A percentile compares a stretch with the other conserved stretches of the same genome.
These are phyloP conservation scores for Cynopterus brachyotis DNA, from an alignment of 2,113 vertebrate genomes.

Conservation along the genomic window DNA sequence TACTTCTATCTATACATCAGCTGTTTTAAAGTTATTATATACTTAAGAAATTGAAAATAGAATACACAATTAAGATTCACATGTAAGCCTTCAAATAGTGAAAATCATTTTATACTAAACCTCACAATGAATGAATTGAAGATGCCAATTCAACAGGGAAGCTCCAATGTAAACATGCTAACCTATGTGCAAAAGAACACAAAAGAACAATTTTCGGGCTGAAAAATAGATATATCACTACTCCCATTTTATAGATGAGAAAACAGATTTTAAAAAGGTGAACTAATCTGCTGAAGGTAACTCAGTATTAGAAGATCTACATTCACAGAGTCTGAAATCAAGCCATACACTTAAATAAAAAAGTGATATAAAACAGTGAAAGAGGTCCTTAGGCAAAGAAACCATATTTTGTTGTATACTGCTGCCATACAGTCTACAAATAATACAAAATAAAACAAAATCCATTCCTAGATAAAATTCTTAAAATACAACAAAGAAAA, in stretches of 20 bases:
- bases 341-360: background rate
- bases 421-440: background rate
- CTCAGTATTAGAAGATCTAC: background rate
- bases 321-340: background rate
- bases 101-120: slow-evolving; percentile 22
- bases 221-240: background rate
- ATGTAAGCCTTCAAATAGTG: background rate
- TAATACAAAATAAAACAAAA: slow-evolving; percentile 31
- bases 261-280: background rate
- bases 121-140: background rate
- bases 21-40: background rate
- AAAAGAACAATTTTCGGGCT: background rate
- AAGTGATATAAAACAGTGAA: background rate
- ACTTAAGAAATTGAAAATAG: background rate
- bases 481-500: slow-evolving; percentile 24
- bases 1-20: background rate
- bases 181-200: background rate
- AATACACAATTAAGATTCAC: slow-evolving; percentile 20
- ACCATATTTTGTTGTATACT: background rate
- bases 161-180: background rate
- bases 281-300: background rate
- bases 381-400: background rate
- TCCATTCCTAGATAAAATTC: background rate
- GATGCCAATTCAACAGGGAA: background rate
- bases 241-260: background rate